Conservation (phyloP, 2,113 vertebrate species). For the Merops nubicus region DNA sequence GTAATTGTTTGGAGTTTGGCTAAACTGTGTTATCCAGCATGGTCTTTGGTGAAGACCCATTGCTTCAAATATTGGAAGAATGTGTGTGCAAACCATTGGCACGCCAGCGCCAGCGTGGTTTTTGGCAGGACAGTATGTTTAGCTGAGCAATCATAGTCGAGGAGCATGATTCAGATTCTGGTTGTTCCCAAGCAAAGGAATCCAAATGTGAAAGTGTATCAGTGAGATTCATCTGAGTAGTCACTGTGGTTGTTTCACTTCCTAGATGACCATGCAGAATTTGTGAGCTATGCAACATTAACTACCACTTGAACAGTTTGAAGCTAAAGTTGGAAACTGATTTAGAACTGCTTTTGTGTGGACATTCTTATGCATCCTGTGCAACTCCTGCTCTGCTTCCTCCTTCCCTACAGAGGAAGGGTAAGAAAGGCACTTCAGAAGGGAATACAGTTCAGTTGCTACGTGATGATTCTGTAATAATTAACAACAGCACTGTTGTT, state of each 20-base stretch:
- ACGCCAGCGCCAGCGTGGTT: neutral
- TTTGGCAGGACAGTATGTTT: neutral
- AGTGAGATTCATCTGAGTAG: neutral
- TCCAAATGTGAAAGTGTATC: neutral
- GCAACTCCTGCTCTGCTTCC: neutral
- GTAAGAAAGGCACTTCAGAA: neutral
- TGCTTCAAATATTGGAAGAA: neutral
- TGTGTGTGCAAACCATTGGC: neutral
- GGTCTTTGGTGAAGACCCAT: neutral
- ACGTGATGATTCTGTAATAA: neutral
- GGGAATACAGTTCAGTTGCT: neutral
- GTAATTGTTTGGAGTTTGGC: neutral
- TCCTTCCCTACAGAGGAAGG: neutral
- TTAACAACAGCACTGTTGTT: constrained; percentile 1
- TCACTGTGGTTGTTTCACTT: neutral
- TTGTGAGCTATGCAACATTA: neutral
- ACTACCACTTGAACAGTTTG: neutral
- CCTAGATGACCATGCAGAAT: neutral
- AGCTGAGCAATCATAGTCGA: neutral
- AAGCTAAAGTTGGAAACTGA: neutral
- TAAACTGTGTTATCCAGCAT: neutral
- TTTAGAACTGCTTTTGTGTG: neutral
- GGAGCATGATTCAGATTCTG: neutral
- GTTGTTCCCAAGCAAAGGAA: neutral
- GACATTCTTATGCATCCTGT: neutral